Percentiles rank a stretch among this genome's conserved stretches.
These are phyloP conservation scores for Hoplostethus mediterraneus DNA, from an alignment of 2,797 vertebrate genomes.

Conservation along the genomic window DNA sequence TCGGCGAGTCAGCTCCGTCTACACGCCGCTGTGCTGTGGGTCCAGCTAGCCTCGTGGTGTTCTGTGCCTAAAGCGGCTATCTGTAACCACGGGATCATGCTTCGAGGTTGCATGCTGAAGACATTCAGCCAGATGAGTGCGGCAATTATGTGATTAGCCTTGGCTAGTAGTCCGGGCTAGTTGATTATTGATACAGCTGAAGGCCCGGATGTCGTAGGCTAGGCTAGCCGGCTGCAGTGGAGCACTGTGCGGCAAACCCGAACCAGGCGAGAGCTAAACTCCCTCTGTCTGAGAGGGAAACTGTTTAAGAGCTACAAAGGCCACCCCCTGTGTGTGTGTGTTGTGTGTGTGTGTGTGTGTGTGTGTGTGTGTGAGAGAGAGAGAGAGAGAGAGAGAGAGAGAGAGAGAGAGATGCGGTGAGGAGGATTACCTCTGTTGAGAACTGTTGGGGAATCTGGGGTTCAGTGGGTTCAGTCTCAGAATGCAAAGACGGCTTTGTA, in stretches of 20 bases:
- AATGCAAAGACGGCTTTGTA: conserved; percentile 47
- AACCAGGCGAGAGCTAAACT: conserved; percentile 45
- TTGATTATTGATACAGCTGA: conserved; percentile 67
- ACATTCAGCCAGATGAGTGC: conserved; percentile 63
- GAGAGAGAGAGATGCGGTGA: conserved; percentile 12
- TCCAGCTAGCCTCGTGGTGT: conserved; percentile 56
- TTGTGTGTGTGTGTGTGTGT: conserved; percentile 8
- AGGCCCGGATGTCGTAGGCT: conserved; percentile 38
- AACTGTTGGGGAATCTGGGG: conserved; percentile 41
- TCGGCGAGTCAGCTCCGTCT: conserved; percentile 57
- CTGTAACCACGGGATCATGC: conserved; percentile 56
- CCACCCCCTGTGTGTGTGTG: conserved; percentile 52
- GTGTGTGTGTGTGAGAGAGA: not conserved
- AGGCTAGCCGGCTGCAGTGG: conserved; percentile 51
- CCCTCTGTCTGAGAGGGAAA: conserved; percentile 60
- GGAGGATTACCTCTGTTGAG: conserved; percentile 41
- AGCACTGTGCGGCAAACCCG: conserved; percentile 65
- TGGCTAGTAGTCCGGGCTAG: conserved; percentile 63
- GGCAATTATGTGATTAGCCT: conserved; percentile 76
- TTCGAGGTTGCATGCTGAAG: conserved; percentile 45
- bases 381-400: too few relatives aligned
- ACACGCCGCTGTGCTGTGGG: conserved; percentile 35
- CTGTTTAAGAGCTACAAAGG: conserved; percentile 64
- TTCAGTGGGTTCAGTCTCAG: conserved; percentile 62
- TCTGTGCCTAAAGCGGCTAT: conserved; percentile 55